Evolutionary conservation across 2,113 vertebrate genomes (phyloP), one percentile per base, ranked within the genome.

Genomic region (Oncorhynchus gorbuscha): DNA sequence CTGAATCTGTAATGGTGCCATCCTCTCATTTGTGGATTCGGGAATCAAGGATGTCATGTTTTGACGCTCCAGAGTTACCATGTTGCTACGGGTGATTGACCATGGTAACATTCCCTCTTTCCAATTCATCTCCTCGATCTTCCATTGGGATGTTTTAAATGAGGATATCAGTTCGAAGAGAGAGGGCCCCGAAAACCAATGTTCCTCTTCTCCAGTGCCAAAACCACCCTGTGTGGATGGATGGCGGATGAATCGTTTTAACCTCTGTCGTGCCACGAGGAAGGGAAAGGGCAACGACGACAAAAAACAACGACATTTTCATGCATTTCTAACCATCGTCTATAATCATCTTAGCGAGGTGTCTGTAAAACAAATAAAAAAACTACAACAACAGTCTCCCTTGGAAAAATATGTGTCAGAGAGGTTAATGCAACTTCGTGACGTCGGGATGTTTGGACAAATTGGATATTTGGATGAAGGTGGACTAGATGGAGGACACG

Each of bases 61-160:
- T 87, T 85, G 89, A 90, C 77, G 87, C 87, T 85, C 91, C 81
- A 85, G 88, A 86, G 89, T 24, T 18, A 85, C 80, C 0, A 20
- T 76, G 81, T 84, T 84, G 87, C 82, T 74, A 78, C 71, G 65
- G 20, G 76, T 93, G 92, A 93, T 86, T 89, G 90, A 93, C 92
- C 81, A 87, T 76, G 88, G 83, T 87, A 88, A 76, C 74, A 76
- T 76, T 61, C 59, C 39, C 51, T 16, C 16, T 71, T 3, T 78
- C 69, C 6, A 86, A 86, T 81, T 66, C 77, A 12, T 45, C 39
- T 11, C 9, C 39, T 45, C 39, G 1, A 81, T 77, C 77, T 72
- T 82, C 73, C 79, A 81, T 39, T 58, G 72, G 51, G 81, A 14
- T 28, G 26, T 67, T 67, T 67, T 26, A 30, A 16, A 16, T 49